These are phyloP conservation scores for Lota lota DNA, from an alignment of 2,113 vertebrate genomes.

Conservation along the genomic window DNA sequence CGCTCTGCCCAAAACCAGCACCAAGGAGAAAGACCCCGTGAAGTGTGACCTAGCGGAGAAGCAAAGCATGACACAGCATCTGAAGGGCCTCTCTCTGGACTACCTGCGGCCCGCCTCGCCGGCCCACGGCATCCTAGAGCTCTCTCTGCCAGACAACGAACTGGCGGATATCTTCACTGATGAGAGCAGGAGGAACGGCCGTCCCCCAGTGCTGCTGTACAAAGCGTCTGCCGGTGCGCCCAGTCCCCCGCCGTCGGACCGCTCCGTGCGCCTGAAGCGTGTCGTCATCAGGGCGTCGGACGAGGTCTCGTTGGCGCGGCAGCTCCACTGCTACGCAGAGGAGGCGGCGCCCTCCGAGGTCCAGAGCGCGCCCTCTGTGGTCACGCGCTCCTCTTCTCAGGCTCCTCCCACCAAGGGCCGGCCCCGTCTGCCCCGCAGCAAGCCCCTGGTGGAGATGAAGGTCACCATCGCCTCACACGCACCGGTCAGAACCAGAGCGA, in stretches of 20 bases:
- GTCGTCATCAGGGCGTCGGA: conserved; percentile 55
- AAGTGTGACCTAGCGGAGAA: conserved; percentile 19
- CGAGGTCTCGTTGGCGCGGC: conserved; percentile 40
- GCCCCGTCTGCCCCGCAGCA: conserved; percentile 16
- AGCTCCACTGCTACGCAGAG: conserved; percentile 66
- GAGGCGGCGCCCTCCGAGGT: not conserved
- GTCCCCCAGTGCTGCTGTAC: conserved; percentile 52
- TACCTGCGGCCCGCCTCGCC: conserved; percentile 9
- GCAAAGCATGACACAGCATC: conserved; percentile 21
- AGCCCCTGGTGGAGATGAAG: conserved; percentile 20
- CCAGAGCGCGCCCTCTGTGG: conserved; percentile 46
- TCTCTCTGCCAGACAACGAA: conserved; percentile 76
- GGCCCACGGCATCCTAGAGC: conserved; percentile 63
- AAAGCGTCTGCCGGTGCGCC: conserved; percentile 49
- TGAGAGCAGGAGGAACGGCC: conserved; percentile 39
- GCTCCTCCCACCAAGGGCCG: conserved; percentile 38
- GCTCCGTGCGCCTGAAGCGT: conserved; percentile 46
- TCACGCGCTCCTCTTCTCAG: conserved; percentile 54
- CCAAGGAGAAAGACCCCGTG: conserved; percentile 37
- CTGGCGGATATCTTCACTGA: conserved; percentile 57
- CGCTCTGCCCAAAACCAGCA: conserved; percentile 31
- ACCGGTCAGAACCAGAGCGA: too few relatives aligned
- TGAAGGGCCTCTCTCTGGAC: conserved; percentile 26
- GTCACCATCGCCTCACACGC: conserved; percentile 1
- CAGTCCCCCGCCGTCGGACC: conserved; percentile 12